phyloP scores from a whole-genome alignment of 2,113 vertebrate genomes.

The Sylvilagus bachmani region DNA sequence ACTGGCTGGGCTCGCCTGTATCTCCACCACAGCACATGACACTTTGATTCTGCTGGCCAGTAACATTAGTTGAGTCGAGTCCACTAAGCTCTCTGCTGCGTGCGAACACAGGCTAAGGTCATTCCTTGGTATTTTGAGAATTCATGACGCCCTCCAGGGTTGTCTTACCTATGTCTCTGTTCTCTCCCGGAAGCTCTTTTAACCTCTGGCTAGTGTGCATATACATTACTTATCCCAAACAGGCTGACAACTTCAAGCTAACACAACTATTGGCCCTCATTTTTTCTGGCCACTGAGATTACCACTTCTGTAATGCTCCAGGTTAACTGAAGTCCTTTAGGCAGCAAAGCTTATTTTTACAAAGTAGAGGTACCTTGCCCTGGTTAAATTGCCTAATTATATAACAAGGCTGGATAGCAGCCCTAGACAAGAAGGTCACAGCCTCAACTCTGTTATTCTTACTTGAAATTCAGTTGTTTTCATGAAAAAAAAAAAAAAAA shows the following conservation, averaged over 20 bases:
- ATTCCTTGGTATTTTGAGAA: conserved; percentile 8
- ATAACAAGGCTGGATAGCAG: not conserved
- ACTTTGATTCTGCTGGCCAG: not conserved
- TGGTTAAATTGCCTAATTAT: not conserved
- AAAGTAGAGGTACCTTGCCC: not conserved
- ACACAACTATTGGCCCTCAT: not conserved
- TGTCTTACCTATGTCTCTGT: not conserved
- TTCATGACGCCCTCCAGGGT: not conserved
- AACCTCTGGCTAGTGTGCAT: not conserved
- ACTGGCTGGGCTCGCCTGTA: not conserved
- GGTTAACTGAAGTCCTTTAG: not conserved
- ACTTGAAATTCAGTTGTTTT: conserved; percentile 23
- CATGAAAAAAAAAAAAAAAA: not conserved
- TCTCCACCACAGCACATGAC: not conserved
- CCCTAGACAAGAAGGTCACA: not conserved
- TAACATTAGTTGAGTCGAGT: not conserved
- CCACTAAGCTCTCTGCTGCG: not conserved
- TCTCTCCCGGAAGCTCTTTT: not conserved
- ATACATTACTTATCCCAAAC: not conserved
- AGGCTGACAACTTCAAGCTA: not conserved
- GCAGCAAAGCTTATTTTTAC: not conserved
- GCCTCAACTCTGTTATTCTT: not conserved
- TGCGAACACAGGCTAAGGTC: not conserved
- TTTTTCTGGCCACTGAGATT: not conserved
- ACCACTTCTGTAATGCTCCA: not conserved